A percentile compares a stretch with the other conserved stretches of the same genome.
Evolutionary conservation across 2,113 vertebrate genomes (phyloP).

Genomic region (Lipophrys pholis): DNA sequence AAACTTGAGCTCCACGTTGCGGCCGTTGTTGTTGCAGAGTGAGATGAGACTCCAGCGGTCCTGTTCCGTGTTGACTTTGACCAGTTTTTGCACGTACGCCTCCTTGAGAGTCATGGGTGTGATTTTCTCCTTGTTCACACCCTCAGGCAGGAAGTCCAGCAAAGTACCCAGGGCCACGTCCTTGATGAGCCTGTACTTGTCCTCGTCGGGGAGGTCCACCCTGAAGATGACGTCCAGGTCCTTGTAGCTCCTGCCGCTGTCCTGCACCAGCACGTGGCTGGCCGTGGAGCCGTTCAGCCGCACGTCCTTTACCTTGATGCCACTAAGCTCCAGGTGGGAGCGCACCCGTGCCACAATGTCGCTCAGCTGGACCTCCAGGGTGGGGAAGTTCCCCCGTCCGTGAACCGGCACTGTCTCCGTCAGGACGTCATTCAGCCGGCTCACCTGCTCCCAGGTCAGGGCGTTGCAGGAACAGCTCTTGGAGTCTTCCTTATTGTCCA

Average conservation of each 20-base stretch:
- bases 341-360: slow-evolving; percentile 95
- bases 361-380: slow-evolving; percentile 91
- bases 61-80: slow-evolving; percentile 93
- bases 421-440: slow-evolving; percentile 91
- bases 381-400: slow-evolving; percentile 96
- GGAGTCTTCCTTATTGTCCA: slow-evolving; percentile 83
- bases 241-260: slow-evolving; percentile 95
- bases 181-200: slow-evolving; percentile 90
- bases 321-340: slow-evolving; percentile 84
- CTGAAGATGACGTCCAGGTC: slow-evolving; percentile 97
- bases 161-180: slow-evolving; percentile 94
- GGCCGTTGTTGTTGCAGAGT: slow-evolving; percentile 95
- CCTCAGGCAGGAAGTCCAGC: slow-evolving; percentile 94
- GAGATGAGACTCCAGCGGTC: slow-evolving; percentile 99
- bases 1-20: slow-evolving; percentile 97
- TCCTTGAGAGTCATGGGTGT: slow-evolving; percentile 93
- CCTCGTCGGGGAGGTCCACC: slow-evolving; percentile 90
- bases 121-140: slow-evolving; percentile 95
- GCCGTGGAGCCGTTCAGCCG: slow-evolving; percentile 96
- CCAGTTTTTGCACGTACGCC: slow-evolving; percentile 97
- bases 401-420: slow-evolving; percentile 93
- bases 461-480: slow-evolving; percentile 81
- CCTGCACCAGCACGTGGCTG: slow-evolving; percentile 95
- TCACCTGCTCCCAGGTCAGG: slow-evolving; percentile 95
- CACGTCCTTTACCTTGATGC: slow-evolving; percentile 90